Evolutionary conservation across 37 sponge, comb jelly and placozoan species (phyloP), one percentile per base, ranked within the genome.

Genomic region (Petrosia ficiformis): DNA sequence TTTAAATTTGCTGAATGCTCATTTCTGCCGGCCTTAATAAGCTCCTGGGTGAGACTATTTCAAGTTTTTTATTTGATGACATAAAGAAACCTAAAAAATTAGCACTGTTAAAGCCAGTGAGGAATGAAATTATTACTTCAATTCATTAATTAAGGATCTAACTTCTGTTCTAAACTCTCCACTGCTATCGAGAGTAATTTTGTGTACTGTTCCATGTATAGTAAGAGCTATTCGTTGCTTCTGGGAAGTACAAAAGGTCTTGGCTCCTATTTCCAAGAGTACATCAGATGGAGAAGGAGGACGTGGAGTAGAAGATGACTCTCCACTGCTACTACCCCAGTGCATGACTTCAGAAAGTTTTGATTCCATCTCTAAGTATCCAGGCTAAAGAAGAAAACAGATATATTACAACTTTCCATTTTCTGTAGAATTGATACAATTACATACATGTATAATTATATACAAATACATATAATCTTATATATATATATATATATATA

Each of bases 161-260:
- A 65, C 42, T 38, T 61, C 64, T 21, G 39, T 33, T 68, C 8
- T 0, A 37, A 33, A 52, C 3, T 87, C 84, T 14, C 78, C 83
- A 24, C 41, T 42, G 38, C 42, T 70, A 24, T 52, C 56, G 1
- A 35, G 14, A 14, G 6, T 6, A 32, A 87, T 42, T 40, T 57
- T 76, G 71, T 72, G 83, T 41, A 92, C 92, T 26, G 57, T 70
- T 1, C 88, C 85, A 48, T 79, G 67, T 66, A 38, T 56, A 1
- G 92, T 79, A 39, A 92, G 84, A 10, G 77, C 87, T 1, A 87
- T 4, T 30, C 73, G 72, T 11, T 79, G 58, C 39, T 82, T 67
- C 42, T 80, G 80, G 32, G 84, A 86, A 37, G 80, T 64, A 0
- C 70, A 79, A 28, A 92, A 74, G 69, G 80, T 66, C 78, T 83